Conservation (phyloP, 2,113 vertebrate genomes). For the Synodontis membranacea region DNA sequence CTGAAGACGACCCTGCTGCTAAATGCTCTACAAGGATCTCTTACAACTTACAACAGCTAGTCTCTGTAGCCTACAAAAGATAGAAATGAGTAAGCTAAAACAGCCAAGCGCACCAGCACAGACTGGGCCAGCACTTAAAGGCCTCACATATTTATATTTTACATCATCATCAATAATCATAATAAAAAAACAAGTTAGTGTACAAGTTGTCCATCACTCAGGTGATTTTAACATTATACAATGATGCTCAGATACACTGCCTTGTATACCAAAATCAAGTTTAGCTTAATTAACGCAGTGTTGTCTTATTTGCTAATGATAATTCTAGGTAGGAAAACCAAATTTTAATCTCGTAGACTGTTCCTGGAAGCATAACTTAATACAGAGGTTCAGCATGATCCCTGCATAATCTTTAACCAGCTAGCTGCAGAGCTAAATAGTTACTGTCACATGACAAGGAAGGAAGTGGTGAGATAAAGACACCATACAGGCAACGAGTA, state of each 20-base stretch:
- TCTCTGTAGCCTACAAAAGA: neutral
- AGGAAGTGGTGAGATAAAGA: constrained; percentile 69
- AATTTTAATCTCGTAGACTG: neutral
- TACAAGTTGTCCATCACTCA: constrained; percentile 47
- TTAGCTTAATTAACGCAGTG: constrained; percentile 4
- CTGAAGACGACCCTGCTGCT: constrained; percentile 34
- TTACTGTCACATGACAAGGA: constrained; percentile 51
- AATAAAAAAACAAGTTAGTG: constrained; percentile 59
- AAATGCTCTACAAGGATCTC: constrained; percentile 24
- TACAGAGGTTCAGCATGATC: constrained; percentile 1
- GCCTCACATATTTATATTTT: constrained; percentile 28
- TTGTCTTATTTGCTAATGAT: neutral
- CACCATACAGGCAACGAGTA: constrained; percentile 19
- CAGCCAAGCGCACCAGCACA: neutral
- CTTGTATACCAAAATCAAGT: neutral
- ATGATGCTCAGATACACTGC: neutral
- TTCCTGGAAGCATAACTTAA: constrained; percentile 1
- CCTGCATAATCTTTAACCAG: neutral
- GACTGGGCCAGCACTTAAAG: constrained; percentile 21
- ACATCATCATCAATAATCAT: constrained; percentile 38
- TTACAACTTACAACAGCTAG: constrained; percentile 4
- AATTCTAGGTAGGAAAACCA: neutral
- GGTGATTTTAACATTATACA: constrained; percentile 12
- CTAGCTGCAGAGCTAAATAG: constrained; percentile 49
- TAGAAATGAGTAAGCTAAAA: constrained; percentile 14